Base-by-base conservation (phyloP, 2,888 invertebrate species). In the Callinectes sapidus region DNA sequence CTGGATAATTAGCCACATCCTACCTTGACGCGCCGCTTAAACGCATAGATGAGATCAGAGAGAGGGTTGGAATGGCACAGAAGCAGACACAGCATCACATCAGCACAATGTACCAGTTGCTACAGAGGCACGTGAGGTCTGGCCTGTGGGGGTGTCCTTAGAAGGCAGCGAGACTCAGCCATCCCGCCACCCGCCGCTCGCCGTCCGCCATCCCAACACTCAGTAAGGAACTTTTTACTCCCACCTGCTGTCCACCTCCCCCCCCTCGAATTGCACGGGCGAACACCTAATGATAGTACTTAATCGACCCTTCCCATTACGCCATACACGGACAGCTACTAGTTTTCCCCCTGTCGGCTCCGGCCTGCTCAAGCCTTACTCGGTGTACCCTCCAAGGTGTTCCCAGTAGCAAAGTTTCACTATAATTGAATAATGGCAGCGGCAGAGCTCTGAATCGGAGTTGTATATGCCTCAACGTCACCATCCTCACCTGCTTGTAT, bases 1-100 rank as follows among this genome's bases (percentile, higher is more conserved):
- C 42, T 54, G 61, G 92, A 92, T 91, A 92, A 92, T 92, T 89
- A 91, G 88, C 66, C 81, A 90, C 92, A 91, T 92, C 92, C 92
- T 92, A 77, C 32, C 71, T 48, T 6, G 71, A 48, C 48, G 32
- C 23, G 32, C 61, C 90, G 88, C 55, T 88, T 88, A 88, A 88
- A 54, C 35, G 88, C 88, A 88, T 88, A 35, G 16, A 18, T 88
- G 32, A 54, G 13, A 88, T 28, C 42, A 55, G 54, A 54, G 28
- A 54, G 35, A 87, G 13, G 48, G 2, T 42, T 86, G n/a, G 48
- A 87, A 6, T 10, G 39, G n/a, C 39, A 5, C 10, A 87, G 48
- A 13, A 48, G 1, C 42, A 3, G 23, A n/a, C 48, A 32, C n/a
- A 54, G 71, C 71, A 71, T 16, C 48, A 32, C n/a, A 54, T 6